These are phyloP conservation scores for Parazoanthus darwini DNA, from an alignment of 92 coral and sea anemone genomes.

Conservation along the genomic window DNA sequence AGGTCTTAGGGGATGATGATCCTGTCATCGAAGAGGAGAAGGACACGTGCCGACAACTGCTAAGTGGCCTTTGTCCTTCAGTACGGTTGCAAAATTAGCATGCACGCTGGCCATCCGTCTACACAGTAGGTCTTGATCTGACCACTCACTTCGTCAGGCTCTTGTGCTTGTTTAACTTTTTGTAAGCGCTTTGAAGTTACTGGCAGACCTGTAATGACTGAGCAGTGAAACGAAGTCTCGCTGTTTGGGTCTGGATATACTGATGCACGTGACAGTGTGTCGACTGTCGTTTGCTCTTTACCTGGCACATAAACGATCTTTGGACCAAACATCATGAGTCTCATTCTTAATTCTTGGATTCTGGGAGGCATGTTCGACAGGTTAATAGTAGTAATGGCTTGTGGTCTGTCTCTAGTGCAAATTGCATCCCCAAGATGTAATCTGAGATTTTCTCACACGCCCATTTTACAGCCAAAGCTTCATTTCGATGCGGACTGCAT, in stretches of 20 bases:
- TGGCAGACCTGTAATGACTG: slow-evolving; percentile 43
- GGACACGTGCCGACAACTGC: slow-evolving; percentile 46
- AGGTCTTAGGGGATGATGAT: no score
- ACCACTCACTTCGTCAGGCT: slow-evolving; percentile 57
- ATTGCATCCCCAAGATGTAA: no score
- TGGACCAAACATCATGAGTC: slow-evolving; percentile 63
- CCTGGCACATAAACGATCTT: slow-evolving; percentile 50
- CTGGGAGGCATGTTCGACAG: slow-evolving; percentile 60
- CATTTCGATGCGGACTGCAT: slow-evolving; percentile 24
- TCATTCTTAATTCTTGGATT: slow-evolving; percentile 48
- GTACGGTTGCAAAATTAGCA: slow-evolving; percentile 50
- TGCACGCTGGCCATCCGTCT: slow-evolving; percentile 39
- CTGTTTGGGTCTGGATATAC: no score
- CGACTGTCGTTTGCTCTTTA: slow-evolving; percentile 52
- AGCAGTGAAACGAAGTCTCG: background rate
- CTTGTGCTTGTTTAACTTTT: slow-evolving; percentile 59
- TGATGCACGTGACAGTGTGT: slow-evolving; percentile 17
- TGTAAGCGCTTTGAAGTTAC: slow-evolving; percentile 53
- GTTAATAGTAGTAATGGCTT: background rate
- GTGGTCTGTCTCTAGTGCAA: slow-evolving; percentile 17
- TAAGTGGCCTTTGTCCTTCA: slow-evolving; percentile 60
- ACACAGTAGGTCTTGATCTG: slow-evolving; percentile 28
- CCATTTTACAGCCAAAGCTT: slow-evolving; percentile 27
- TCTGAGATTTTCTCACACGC: slow-evolving; percentile 10
- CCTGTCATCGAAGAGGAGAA: no score